Base-by-base conservation (phyloP, 2,797 vertebrate genomes). In the Hipposideros larvatus region DNA sequence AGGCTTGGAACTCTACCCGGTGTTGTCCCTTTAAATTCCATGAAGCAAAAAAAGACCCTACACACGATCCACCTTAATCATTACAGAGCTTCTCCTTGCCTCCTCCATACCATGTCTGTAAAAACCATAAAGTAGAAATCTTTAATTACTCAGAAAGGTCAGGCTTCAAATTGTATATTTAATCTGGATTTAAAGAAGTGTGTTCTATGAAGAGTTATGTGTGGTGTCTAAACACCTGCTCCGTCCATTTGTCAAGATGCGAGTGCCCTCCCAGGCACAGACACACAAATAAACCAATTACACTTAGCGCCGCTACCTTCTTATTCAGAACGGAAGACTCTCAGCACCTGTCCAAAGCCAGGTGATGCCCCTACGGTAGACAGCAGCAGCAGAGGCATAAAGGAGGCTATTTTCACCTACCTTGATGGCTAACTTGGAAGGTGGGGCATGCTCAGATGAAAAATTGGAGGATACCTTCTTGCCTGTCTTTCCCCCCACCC, bases 61-160 rank as follows among this genome's bases (percentile, higher is more conserved):
- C 77, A 41, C 14, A 37, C 11, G 3, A 11, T 1, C 53, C 91
- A 55, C 65, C 24, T 95, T 51, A 82, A 79, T 97, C 97, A 92
- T 11, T 0, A 63, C 70, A 78, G 34, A 28, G 63, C 78, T 89
- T 75, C 59, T 91, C 94, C 70, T n/a, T 90, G 95, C 79, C 19
- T 78, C 84, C 84, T 0, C 95, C 61, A 59, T 46, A 93, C 11
- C 53, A 94, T 79, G 65, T 94, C 41, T 71, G 48, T 95, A 96
- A 96, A 98, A 97, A 71, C 91, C 85, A 77, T 61, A 71, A 74
- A 66, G 59, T 53, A 96, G 91, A 97, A 98, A 96, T 93, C 95
- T 97, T 98, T 98, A 98, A 98, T 98, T 98, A 98, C 91, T 96
- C 8, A 4, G 86, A 98, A 97, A 98, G 96, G 98, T 98, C 98